Percentiles rank a stretch among this genome's conserved stretches.
Evolutionary conservation across 2,113 vertebrate genomes (phyloP).

Genomic region (Lophura nycthemera): DNA sequence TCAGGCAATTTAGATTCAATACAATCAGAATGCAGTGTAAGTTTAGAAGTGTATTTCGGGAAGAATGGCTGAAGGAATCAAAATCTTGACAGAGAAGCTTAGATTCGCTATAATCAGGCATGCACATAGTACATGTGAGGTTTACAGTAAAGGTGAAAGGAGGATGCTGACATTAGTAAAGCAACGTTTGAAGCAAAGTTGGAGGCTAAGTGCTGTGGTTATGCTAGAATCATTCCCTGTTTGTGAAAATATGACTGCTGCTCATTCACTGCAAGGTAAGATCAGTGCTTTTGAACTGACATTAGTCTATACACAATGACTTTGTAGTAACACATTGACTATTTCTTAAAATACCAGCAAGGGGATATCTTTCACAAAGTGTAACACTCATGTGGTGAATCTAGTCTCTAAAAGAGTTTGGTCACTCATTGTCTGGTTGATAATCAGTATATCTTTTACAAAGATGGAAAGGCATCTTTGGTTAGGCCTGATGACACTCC

Average conservation of each 20-base stretch:
- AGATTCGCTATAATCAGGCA: background rate
- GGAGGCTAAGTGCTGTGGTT: rapidly evolving
- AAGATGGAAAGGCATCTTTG: background rate
- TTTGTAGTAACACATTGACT: background rate
- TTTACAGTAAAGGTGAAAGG: background rate
- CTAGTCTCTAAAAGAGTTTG: background rate
- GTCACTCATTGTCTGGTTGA: background rate
- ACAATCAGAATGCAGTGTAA: background rate
- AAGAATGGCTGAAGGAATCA: background rate
- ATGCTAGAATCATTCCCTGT: background rate
- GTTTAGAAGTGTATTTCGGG: background rate
- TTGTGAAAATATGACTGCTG: background rate
- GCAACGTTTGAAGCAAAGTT: background rate
- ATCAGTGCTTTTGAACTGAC: background rate
- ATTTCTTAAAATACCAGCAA: background rate
- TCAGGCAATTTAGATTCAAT: background rate
- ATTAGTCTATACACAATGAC: background rate
- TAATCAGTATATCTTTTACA: background rate
- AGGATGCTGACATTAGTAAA: background rate
- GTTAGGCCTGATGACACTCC: background rate
- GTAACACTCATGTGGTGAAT: background rate
- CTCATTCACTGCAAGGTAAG: background rate
- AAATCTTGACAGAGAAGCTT: background rate
- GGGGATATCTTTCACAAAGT: background rate
- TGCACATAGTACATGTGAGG: no score